phyloP scores from a whole-genome alignment of 2,113 vertebrate genomes.

The Centropus bengalensis region DNA sequence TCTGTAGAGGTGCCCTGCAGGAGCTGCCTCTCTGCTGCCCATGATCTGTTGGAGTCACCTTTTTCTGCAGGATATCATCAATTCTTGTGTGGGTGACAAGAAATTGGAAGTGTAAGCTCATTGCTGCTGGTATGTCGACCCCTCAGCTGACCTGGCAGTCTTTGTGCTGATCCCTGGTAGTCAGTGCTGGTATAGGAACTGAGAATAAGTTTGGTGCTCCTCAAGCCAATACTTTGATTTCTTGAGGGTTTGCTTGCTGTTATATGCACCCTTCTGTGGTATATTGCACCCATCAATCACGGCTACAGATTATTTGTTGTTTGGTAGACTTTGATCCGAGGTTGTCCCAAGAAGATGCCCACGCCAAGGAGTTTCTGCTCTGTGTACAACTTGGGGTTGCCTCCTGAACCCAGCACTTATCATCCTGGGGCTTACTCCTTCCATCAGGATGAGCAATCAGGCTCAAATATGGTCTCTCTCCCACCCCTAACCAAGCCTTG shows the following conservation, averaged over 20 bases:
- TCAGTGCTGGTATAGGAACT: background rate
- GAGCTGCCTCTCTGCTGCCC: background rate
- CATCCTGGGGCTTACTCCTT: background rate
- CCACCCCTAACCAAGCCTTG: background rate
- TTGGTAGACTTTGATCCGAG: background rate
- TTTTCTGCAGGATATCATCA: background rate
- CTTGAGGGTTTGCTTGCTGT: background rate
- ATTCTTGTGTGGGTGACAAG: too few species aligned
- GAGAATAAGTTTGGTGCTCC: background rate
- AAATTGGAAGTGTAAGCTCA: background rate
- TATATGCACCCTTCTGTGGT: rapidly evolving
- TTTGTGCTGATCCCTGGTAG: background rate
- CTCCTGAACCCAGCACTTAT: background rate
- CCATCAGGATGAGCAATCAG: rapidly evolving
- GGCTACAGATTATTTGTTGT: background rate
- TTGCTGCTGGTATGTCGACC: background rate
- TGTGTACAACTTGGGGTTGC: rapidly evolving
- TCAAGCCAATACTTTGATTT: rapidly evolving
- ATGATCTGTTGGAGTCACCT: rapidly evolving
- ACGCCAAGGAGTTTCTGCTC: background rate
- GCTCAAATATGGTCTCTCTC: rapidly evolving
- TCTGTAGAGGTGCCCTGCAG: rapidly evolving
- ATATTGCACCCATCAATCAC: rapidly evolving
- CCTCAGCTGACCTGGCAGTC: background rate
- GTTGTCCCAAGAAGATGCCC: background rate